Percentiles rank a stretch among this genome's conserved stretches.
Conservation (phyloP, 1,140 invertebrate species). For the Andrena cerasifolii region DNA sequence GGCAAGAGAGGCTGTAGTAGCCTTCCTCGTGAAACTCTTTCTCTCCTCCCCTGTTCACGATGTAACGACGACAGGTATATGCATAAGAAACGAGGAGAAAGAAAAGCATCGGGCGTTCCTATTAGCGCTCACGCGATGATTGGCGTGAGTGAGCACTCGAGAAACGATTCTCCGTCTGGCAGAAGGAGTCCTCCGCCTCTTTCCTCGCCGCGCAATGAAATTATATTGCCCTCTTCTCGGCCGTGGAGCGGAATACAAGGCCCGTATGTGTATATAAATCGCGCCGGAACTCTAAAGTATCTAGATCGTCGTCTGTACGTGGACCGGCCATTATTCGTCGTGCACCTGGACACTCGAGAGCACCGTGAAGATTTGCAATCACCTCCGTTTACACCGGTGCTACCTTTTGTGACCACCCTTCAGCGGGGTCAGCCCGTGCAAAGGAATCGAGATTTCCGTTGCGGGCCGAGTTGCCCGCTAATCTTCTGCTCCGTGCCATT, state of each 20-base stretch:
- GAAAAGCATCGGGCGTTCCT: slow-evolving; percentile 30
- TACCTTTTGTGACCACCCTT: slow-evolving; percentile 60
- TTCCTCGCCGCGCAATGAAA: slow-evolving; percentile 30
- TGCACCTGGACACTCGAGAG: slow-evolving; percentile 79
- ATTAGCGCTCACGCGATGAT: slow-evolving; percentile 56
- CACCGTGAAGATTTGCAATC: slow-evolving; percentile 76
- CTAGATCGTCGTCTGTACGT: slow-evolving; percentile 59
- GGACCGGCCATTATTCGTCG: slow-evolving; percentile 69
- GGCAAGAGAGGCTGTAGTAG: slow-evolving; percentile 55
- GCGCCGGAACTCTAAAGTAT: slow-evolving; percentile 64
- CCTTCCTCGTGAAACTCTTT: slow-evolving; percentile 56
- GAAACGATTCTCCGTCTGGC: slow-evolving; percentile 50
- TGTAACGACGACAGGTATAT: slow-evolving; percentile 59
- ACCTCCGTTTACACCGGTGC: slow-evolving; percentile 64
- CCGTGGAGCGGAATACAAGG: not conserved
- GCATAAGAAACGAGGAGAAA: slow-evolving; percentile 10
- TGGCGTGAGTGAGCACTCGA: slow-evolving; percentile 54
- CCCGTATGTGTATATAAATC: slow-evolving; percentile 55
- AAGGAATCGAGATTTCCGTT: slow-evolving; percentile 77
- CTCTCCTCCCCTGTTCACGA: slow-evolving; percentile 44
- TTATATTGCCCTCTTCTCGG: slow-evolving; percentile 40
- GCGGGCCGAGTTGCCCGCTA: slow-evolving; percentile 53
- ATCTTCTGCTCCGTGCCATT: slow-evolving; percentile 53
- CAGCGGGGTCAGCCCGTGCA: slow-evolving; percentile 51
- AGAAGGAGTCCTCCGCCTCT: slow-evolving; percentile 19